phyloP scores from a whole-genome alignment of 2,113 vertebrate species.

The Prolemur simus region DNA sequence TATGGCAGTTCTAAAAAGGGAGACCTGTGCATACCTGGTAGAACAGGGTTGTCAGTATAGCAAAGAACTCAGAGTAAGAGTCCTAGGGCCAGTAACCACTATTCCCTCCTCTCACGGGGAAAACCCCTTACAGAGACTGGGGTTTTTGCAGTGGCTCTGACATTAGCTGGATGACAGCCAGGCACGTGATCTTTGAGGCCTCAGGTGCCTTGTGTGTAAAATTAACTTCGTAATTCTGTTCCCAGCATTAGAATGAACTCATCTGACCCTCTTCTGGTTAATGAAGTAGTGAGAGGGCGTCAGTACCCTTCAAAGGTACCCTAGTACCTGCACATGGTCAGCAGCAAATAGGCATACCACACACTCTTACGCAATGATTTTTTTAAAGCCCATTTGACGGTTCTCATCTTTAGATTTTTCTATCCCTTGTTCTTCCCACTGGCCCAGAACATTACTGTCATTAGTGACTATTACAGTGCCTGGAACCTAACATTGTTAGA shows the following conservation, averaged over 20 bases:
- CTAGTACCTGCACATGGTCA: not conserved
- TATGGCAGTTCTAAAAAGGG: not conserved
- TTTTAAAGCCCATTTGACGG: conserved; percentile 18
- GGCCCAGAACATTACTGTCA: conserved; percentile 39
- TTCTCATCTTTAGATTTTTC: not conserved
- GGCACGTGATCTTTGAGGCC: not conserved
- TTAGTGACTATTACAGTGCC: conserved; percentile 41
- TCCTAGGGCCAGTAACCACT: not conserved
- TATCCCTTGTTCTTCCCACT: not conserved
- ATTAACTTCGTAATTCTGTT: not conserved
- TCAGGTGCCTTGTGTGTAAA: not conserved
- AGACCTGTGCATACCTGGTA: not conserved
- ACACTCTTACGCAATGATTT: not conserved
- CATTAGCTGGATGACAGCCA: not conserved
- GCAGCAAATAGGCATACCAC: not conserved
- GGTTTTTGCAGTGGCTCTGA: not conserved
- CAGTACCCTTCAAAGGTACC: not conserved
- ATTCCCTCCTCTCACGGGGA: not conserved
- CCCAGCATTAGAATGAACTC: not conserved
- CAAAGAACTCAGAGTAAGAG: not conserved
- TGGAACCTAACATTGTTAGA: not conserved
- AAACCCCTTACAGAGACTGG: not conserved
- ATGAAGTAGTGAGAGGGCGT: not conserved
- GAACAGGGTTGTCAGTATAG: not conserved
- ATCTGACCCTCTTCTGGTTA: not conserved